A percentile compares a stretch with the other conserved stretches of the same genome.
Conservation (phyloP, 2,113 vertebrate species). For the Nymphicus hollandicus region DNA sequence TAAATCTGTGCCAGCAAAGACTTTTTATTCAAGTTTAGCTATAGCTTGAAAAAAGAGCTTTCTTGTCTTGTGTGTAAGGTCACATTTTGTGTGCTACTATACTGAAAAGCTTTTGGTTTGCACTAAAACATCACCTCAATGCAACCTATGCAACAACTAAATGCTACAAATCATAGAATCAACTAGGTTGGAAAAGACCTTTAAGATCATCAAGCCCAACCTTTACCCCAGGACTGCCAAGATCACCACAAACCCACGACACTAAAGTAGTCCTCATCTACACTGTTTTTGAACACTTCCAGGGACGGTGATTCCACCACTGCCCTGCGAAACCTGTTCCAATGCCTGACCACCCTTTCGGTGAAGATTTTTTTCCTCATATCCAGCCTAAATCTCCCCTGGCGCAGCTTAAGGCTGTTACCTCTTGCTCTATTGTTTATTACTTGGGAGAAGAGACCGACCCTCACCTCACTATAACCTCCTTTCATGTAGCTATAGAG, state of each 20-base stretch:
- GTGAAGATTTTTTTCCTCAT: background rate
- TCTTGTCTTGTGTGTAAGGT: background rate
- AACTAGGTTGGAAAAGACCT: background rate
- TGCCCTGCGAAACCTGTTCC: background rate
- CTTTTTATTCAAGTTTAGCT: background rate
- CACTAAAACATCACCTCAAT: background rate
- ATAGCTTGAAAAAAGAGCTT: background rate
- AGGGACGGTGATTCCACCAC: background rate
- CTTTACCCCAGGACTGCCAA: background rate
- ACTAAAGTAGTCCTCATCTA: background rate
- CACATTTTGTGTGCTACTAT: background rate
- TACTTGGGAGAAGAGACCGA: background rate
- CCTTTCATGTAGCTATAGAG: background rate
- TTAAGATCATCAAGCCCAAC: background rate
- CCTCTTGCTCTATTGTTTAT: background rate
- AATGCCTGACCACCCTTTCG: background rate
- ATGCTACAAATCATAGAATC: background rate
- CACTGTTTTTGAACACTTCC: background rate
- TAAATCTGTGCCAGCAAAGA: background rate
- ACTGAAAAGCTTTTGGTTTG: background rate
- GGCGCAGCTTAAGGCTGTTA: background rate
- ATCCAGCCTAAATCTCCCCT: background rate
- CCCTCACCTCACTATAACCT: background rate
- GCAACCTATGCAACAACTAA: background rate
- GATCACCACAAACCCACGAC: background rate